Evolutionary conservation across 2,113 vertebrate genomes (phyloP).

Genomic region (Xiphophorus couchianus): DNA sequence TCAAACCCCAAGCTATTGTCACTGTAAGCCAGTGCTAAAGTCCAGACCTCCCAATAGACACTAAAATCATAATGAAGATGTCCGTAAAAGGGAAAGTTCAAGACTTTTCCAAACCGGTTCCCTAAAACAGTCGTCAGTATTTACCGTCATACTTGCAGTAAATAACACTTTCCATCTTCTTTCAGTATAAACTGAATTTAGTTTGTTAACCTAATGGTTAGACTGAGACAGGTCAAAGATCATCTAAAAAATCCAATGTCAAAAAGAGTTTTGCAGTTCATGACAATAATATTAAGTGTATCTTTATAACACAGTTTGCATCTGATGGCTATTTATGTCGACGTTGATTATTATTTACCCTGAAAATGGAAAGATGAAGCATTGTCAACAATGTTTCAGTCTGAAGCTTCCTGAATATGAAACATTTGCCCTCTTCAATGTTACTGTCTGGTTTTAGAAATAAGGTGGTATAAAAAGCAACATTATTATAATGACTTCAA

Average conservation of each 20-base stretch:
- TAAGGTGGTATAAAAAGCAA: neutral
- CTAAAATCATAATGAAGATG: neutral
- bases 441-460: neutral
- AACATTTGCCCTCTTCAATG: no score
- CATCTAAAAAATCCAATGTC: neutral
- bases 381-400: neutral
- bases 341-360: neutral
- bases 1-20: neutral
- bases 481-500: no score
- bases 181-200: neutral
- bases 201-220: neutral
- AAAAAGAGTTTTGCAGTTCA: neutral
- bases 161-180: neutral
- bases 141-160: neutral
- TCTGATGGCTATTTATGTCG: no score
- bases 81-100: neutral
- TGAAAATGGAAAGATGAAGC: neutral
- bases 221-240: neutral
- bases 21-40: neutral
- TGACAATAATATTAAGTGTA: neutral
- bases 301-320: neutral
- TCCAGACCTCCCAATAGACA: neutral
- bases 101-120: neutral
- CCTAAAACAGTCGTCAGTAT: neutral
- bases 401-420: no score